phyloP scores from a whole-genome alignment of 2,113 vertebrate species.

The Ptilorrhoa leucosticta region DNA sequence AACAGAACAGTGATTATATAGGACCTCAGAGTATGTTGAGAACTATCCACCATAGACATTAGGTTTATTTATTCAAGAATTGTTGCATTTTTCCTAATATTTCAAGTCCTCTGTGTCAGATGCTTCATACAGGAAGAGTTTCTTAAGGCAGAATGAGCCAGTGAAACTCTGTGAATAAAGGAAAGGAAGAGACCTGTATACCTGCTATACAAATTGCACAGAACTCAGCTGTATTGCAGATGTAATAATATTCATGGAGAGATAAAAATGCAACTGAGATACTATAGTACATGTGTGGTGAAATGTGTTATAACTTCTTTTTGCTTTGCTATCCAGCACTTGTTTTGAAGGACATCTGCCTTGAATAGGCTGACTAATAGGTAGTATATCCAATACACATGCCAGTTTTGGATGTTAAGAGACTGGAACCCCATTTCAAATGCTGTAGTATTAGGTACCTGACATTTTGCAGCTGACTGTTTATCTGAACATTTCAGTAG shows the following conservation, averaged over 20 bases:
- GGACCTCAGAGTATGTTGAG: not conserved
- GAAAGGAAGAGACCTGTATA: not conserved
- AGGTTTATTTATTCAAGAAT: not conserved
- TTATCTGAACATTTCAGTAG: not conserved
- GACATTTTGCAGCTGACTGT: not conserved
- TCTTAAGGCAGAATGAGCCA: not conserved
- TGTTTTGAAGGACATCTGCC: not conserved
- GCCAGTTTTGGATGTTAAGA: not conserved
- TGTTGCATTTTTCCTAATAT: not conserved
- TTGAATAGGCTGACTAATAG: not conserved
- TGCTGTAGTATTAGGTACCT: not conserved
- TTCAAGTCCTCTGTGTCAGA: not conserved
- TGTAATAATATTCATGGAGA: not conserved
- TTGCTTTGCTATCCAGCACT: not conserved
- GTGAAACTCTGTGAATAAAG: not conserved
- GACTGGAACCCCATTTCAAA: not conserved
- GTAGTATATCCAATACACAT: not conserved
- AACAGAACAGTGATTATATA: not conserved
- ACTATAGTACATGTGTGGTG: not conserved
- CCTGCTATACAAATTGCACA: not conserved
- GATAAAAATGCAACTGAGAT: not conserved
- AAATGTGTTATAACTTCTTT: not conserved
- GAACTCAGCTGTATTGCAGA: not conserved
- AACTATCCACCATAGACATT: not conserved
- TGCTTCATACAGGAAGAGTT: not conserved